A percentile compares a stretch with the other conserved stretches of the same genome.
These are phyloP conservation scores for Eilema caniola DNA, from an alignment of 2,888 invertebrate species.

Conservation along the genomic window DNA sequence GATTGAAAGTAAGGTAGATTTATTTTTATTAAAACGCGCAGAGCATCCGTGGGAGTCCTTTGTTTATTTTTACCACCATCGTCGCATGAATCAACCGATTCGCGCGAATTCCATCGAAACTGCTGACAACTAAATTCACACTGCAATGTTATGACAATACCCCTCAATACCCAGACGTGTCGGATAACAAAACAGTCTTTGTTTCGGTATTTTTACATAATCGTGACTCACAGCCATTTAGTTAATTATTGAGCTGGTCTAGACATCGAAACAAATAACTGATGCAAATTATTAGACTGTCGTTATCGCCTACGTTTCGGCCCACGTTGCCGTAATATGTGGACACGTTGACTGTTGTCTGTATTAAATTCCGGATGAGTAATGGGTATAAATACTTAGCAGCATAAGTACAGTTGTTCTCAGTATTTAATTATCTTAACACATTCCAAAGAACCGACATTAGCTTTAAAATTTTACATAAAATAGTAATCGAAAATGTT, in stretches of 20 bases:
- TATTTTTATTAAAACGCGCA: background rate
- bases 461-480: no score
- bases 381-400: slow-evolving; percentile 1
- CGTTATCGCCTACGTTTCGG: slow-evolving; percentile 25
- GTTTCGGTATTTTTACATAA: slow-evolving; percentile 27
- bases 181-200: slow-evolving; percentile 29
- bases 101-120: slow-evolving; percentile 33
- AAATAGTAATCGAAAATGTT: no score
- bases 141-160: slow-evolving; percentile 24
- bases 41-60: slow-evolving; percentile 24
- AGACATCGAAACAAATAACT: slow-evolving; percentile 28
- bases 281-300: slow-evolving; percentile 16
- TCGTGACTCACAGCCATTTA: slow-evolving; percentile 34
- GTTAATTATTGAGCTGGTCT: slow-evolving; percentile 35
- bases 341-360: slow-evolving; percentile 7
- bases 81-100: slow-evolving; percentile 40
- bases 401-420: background rate
- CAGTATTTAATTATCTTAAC: no score
- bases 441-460: no score
- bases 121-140: slow-evolving; percentile 20
- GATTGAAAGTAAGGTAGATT: background rate
- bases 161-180: no score
- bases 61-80: slow-evolving; percentile 32
- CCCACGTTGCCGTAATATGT: slow-evolving; percentile 15
- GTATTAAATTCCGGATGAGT: background rate